Evolutionary conservation across 35 echinoderm and acorn worm species (phyloP), one percentile per base, ranked within the genome.

Genomic region (Ophioderma brevispina): DNA sequence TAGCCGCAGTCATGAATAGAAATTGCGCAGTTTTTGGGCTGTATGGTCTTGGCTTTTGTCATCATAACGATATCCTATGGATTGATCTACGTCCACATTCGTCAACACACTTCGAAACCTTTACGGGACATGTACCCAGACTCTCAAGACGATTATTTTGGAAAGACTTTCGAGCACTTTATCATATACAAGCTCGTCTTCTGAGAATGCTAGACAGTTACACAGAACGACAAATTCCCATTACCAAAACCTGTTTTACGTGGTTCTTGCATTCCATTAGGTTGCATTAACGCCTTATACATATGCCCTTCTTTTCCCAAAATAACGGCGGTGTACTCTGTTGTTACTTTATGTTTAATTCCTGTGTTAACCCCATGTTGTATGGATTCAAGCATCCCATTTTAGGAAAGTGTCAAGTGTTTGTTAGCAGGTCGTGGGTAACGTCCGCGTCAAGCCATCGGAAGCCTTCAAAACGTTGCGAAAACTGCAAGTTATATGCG

Each of bases 381-480:
- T 92, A 92, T 56, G 90, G 81, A n/a, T 77, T 76, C 19, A 93
- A 93, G 41, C 91, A 93, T 77, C 91, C 84, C 18, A 88, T 80
- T 93, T 93, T 85, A 88, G 87, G 30, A 30, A 38, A 33, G 85
- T 93, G n/a, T 93, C 88, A 39, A 78, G 32, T 52, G 78, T 28
- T 80, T 93, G 39, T 38, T 93, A 8, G 75, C 37, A 17, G 82
- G 91, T 76, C 33, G 31, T 23, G 88, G 85, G 91, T 31, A n/a
- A n/a, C n/a, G n/a, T n/a, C n/a, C n/a, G n/a, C n/a, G 31, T 31
- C 17, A 88, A 31, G 87, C 88, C 38, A n/a, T 85, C 91, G 21
- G 78, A 93, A 84, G 38, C 81, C 1, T 93, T 85, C 41, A 46
- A 46, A 8, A 17, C 41, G 41, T 46, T 46, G 4, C 4, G 17